Evolutionary conservation across 2,888 invertebrate species (phyloP).

Genomic region (Campoplex capitator): DNA sequence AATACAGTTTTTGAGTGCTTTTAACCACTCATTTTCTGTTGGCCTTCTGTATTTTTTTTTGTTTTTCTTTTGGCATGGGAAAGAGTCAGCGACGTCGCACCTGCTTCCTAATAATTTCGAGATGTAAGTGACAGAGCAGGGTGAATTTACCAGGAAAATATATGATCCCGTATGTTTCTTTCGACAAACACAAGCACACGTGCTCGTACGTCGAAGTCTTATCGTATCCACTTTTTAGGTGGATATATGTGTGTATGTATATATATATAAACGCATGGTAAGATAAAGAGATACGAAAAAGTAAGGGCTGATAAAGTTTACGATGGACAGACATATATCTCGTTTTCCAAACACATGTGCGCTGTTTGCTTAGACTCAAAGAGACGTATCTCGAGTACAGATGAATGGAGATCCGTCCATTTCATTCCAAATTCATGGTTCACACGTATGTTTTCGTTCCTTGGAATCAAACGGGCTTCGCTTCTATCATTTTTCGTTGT

Average conservation of each 20-base stretch:
- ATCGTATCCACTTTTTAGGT: background rate
- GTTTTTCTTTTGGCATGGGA: background rate
- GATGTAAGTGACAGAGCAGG: conserved; percentile 18
- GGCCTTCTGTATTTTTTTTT: background rate
- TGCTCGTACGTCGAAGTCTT: conserved; percentile 44
- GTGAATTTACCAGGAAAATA: background rate
- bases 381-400: background rate
- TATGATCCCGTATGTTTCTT: background rate
- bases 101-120: background rate
- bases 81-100: background rate
- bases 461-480: background rate
- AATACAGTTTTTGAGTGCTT: background rate
- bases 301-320: conserved; percentile 28
- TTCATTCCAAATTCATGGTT: background rate
- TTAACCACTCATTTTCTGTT: background rate
- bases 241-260: no score
- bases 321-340: conserved; percentile 40
- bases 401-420: background rate
- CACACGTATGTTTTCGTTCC: background rate
- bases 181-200: conserved; percentile 1
- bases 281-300: conserved; percentile 41
- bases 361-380: background rate
- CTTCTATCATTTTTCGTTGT: background rate
- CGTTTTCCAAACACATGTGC: background rate
- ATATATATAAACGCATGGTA: background rate